These are phyloP conservation scores for Brachyhypopomus gauderio DNA, from an alignment of 2,113 vertebrate species.

Conservation along the genomic window DNA sequence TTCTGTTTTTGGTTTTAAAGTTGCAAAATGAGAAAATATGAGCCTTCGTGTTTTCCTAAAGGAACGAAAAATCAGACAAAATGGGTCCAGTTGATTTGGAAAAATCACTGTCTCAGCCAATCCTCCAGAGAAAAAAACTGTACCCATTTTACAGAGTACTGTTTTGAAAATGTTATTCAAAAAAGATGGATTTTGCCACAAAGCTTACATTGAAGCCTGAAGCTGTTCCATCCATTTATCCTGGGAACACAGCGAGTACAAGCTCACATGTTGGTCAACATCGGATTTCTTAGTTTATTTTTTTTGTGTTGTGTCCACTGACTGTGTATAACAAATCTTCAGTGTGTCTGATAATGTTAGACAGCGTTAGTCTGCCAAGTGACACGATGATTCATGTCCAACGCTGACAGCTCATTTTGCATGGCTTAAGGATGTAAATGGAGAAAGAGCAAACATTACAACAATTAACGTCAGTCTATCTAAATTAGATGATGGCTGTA, in stretches of 20 bases:
- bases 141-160: no score
- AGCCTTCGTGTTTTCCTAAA: neutral
- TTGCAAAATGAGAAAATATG: neutral
- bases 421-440: neutral
- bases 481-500: no score
- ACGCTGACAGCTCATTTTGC: neutral
- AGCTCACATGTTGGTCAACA: neutral
- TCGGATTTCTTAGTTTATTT: neutral
- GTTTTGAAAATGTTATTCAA: neutral
- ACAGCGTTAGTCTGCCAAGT: neutral
- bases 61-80: neutral
- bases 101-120: neutral
- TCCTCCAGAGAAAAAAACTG: neutral
- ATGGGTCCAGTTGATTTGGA: no score
- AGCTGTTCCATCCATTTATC: neutral
- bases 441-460: neutral
- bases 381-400: neutral
- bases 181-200: neutral
- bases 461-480: no score
- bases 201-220: neutral
- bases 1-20: neutral
- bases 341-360: neutral
- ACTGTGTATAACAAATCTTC: neutral
- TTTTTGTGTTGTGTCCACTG: neutral
- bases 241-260: neutral